Conservation (phyloP, 2,113 vertebrate species). For the Mesoclemmys tuberculata region DNA sequence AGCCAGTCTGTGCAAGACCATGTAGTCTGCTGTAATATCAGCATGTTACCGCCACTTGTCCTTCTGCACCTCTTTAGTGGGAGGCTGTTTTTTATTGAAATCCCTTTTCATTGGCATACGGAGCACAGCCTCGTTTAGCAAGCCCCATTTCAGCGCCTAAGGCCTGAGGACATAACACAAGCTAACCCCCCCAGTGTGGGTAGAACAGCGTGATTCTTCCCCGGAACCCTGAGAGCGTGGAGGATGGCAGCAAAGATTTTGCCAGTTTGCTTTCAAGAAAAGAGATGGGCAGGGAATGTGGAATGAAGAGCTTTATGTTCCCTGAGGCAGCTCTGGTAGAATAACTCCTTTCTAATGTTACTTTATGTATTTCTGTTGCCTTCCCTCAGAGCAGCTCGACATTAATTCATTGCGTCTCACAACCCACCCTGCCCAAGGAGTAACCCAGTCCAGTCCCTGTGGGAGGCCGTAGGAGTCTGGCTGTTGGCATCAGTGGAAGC, state of each 20-base stretch:
- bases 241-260: neutral
- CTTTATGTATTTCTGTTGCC: neutral
- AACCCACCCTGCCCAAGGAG: neutral
- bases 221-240: neutral
- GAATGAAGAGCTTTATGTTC: neutral
- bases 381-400: neutral
- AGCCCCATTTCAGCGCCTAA: neutral
- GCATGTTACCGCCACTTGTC: neutral
- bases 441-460: neutral
- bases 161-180: neutral
- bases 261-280: neutral
- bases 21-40: neutral
- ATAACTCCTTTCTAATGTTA: no score
- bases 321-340: neutral
- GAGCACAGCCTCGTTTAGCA: neutral
- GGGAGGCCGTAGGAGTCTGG: neutral
- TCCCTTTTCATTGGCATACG: neutral
- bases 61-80: neutral
- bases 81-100: neutral
- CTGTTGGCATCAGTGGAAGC: neutral
- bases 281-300: accelerated
- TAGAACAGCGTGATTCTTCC: neutral
- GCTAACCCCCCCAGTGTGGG: neutral
- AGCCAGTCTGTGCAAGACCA: neutral
- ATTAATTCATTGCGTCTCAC: neutral